Evolutionary conservation across 2,113 vertebrate genomes (phyloP), one percentile per base, ranked within the genome.

Genomic region (Pholis gunnellus): DNA sequence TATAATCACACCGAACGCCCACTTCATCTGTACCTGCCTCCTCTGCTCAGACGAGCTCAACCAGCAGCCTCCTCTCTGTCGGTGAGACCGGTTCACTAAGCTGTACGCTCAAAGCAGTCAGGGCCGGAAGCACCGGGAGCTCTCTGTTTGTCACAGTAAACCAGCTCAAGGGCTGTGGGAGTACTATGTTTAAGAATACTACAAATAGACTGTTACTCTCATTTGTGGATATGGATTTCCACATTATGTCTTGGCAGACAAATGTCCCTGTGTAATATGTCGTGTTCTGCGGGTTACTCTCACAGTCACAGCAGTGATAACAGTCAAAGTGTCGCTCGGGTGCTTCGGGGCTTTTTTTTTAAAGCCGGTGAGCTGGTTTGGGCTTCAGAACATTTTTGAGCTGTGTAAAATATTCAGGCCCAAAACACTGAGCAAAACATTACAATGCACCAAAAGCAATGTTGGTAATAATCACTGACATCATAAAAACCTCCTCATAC

Each of bases 41-140:
- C 34, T 76, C 14, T 81, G 86, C 74, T 84, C 75, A 84, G 80
- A 89, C 87, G 84, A 66, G 81, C 77, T 85, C 59, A 72, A 68
- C 66, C 83, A 78, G 50, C 75, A 78, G 71, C 57, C 70, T 76
- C 72, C 65, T 72, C 67, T 42, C 69, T 66, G 81, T n/a, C n/a
- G n/a, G n/a, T n/a, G n/a, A n/a, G n/a, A n/a, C n/a, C n/a, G n/a
- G 81, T 66, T 86, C 74, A 54, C 82, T 80, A 63, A 84, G 74
- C 75, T 66, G 31, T 59, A 44, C 52, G 71, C 15, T 64, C 72
- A 63, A 77, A 84, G 59, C 74, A 87, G 82, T 87, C 70, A 83
- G 71, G 27, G 74, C 82, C 69, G 50, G 60, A 81, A 69, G 71
- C 67, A 64, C 27, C 81, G 80, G 70, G 79, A 81, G 27, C 29